Evolutionary conservation across 2,113 vertebrate species (phyloP).

Genomic region (Prinia subflava): DNA sequence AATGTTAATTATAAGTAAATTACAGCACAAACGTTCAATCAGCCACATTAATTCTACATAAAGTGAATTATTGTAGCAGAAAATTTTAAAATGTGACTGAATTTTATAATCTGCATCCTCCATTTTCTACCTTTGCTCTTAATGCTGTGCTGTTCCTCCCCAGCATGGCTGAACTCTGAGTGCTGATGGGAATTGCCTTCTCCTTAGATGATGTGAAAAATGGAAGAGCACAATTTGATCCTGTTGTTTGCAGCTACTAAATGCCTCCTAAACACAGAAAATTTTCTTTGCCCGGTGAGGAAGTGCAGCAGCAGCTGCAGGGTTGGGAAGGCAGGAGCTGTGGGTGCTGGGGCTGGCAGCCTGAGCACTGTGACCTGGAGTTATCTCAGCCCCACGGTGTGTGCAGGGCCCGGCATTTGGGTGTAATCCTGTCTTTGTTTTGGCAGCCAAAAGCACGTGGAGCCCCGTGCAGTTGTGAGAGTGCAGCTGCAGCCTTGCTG

Average conservation of each 20-base stretch:
- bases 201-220: neutral
- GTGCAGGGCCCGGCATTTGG: rapidly evolving
- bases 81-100: constrained; percentile 87
- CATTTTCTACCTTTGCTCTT: constrained; percentile 53
- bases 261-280: neutral
- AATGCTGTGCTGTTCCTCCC: constrained; percentile 16
- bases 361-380: rapidly evolving
- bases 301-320: neutral
- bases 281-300: neutral
- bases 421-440: neutral
- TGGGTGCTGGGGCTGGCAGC: rapidly evolving
- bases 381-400: rapidly evolving
- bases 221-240: neutral
- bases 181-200: neutral
- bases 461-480: neutral
- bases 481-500: neutral
- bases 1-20: constrained; percentile 89
- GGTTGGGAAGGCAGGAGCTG: neutral
- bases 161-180: constrained; percentile 20
- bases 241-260: neutral
- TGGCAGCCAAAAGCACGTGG: neutral
- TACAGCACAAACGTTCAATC: constrained; percentile 84
- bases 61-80: constrained; percentile 87
- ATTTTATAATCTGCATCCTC: constrained; percentile 76
- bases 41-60: constrained; percentile 86